Evolutionary conservation across 2,888 invertebrate species (phyloP).

Genomic region (Mystacides longicornis): DNA sequence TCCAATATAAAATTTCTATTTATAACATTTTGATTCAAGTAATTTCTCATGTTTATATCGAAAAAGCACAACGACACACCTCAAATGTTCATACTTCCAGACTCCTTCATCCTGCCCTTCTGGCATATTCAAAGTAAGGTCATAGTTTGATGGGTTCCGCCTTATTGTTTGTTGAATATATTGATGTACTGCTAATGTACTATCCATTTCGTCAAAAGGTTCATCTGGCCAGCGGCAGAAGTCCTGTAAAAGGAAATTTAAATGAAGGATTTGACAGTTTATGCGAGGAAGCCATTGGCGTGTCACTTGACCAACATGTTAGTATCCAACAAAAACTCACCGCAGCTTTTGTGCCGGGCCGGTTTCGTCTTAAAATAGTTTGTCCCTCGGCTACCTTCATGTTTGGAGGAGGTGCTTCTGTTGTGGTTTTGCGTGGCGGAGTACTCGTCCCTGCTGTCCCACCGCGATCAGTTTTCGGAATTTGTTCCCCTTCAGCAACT

Average conservation of each 20-base stretch:
- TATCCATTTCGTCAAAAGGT: conserved; percentile 99
- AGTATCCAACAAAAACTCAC: conserved; percentile 49
- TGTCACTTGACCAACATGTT: conserved; percentile 6
- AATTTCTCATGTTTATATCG: too few relatives aligned
- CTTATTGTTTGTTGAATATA: conserved; percentile 97
- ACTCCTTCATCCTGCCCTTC: conserved; percentile 98
- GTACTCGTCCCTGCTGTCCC: conserved; percentile 7
- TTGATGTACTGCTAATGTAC: conserved; percentile 96
- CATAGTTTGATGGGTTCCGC: conserved; percentile 87
- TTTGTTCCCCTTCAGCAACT: conserved; percentile 6
- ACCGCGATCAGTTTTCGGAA: neutral
- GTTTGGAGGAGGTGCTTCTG: conserved; percentile 31
- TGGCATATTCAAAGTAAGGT: conserved; percentile 90
- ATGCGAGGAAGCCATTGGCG: conserved; percentile 3
- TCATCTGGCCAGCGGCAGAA: conserved; percentile 98
- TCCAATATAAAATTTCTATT: too few relatives aligned
- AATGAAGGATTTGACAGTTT: conserved; percentile 1
- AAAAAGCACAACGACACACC: too few relatives aligned
- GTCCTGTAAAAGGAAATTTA: conserved; percentile 53
- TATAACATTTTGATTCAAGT: too few relatives aligned
- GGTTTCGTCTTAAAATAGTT: conserved; percentile 78
- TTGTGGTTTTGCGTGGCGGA: conserved; percentile 14
- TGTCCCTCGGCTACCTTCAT: conserved; percentile 83
- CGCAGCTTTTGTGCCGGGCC: conserved; percentile 86
- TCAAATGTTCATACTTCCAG: conserved; percentile 99